A percentile compares a stretch with the other conserved stretches of the same genome.
Evolutionary conservation across 2,113 vertebrate species (phyloP).

Genomic region (Hepsetus odoe): DNA sequence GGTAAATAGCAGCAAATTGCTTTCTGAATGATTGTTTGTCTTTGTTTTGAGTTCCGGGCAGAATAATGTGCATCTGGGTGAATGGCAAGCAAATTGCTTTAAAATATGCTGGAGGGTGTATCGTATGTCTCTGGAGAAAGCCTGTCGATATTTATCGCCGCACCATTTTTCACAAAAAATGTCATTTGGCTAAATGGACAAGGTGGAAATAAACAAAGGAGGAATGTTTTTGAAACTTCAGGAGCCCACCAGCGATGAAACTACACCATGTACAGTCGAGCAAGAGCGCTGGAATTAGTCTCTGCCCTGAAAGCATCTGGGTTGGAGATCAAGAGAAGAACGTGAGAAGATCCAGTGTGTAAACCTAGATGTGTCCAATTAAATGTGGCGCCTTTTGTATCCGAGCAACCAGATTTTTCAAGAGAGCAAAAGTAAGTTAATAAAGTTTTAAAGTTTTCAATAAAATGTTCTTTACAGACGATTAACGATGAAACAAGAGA

Average conservation of each 20-base stretch:
- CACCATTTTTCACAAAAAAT: neutral
- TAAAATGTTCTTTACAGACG: too few species aligned
- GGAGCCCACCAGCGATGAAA: neutral
- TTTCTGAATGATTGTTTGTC: conserved; percentile 65
- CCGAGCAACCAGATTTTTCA: too few species aligned
- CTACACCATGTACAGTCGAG: neutral
- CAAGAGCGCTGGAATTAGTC: too few species aligned
- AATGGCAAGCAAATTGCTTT: conserved; percentile 66
- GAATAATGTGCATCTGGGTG: conserved; percentile 68
- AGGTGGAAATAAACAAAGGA: neutral
- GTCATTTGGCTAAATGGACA: conserved; percentile 25
- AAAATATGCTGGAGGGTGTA: conserved; percentile 28
- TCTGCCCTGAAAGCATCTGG: too few species aligned
- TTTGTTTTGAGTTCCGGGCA: conserved; percentile 67
- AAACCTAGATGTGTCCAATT: too few species aligned
- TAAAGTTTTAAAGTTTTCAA: too few species aligned
- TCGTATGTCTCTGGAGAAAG: conserved; percentile 45
- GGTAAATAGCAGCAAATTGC: conserved; percentile 74
- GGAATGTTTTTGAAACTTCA: conserved; percentile 23
- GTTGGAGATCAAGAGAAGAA: too few species aligned
- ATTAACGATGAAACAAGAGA: too few species aligned
- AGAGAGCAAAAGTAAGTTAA: too few species aligned
- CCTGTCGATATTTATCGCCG: conserved; percentile 46
- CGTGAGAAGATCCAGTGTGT: too few species aligned
- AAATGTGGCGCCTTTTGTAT: too few species aligned